phyloP scores from a whole-genome alignment of 1,140 invertebrate species.

The Rhopalosiphum padi region DNA sequence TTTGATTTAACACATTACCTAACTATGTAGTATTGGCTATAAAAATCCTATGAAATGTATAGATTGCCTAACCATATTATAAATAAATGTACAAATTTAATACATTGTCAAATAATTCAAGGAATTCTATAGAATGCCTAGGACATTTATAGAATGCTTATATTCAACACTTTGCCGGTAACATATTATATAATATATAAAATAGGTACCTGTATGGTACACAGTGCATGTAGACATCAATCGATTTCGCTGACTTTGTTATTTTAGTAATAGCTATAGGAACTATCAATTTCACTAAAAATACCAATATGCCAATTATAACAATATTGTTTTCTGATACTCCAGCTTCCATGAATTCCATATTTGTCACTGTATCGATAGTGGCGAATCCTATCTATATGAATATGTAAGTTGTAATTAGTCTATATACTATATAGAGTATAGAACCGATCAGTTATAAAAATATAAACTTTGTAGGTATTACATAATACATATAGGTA shows the following conservation, averaged over 20 bases:
- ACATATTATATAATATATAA: too few species aligned
- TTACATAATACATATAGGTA: too few species aligned
- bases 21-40: too few species aligned
- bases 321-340: conserved; percentile 16
- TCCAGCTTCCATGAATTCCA: not conserved
- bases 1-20: too few species aligned
- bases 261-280: not conserved
- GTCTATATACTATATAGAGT: not conserved
- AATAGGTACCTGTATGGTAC: not conserved
- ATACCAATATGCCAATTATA: not conserved
- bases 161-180: too few species aligned
- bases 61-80: too few species aligned
- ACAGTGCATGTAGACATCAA: not conserved
- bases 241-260: not conserved
- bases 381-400: not conserved
- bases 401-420: not conserved
- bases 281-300: not conserved
- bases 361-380: not conserved
- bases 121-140: too few species aligned
- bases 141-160: too few species aligned
- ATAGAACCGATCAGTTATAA: not conserved
- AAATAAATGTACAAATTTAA: too few species aligned
- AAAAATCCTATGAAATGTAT: too few species aligned
- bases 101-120: too few species aligned
- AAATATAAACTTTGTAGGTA: not conserved